Conservation (phyloP, 1,140 invertebrate species). For the Hydropsyche tenuis region DNA sequence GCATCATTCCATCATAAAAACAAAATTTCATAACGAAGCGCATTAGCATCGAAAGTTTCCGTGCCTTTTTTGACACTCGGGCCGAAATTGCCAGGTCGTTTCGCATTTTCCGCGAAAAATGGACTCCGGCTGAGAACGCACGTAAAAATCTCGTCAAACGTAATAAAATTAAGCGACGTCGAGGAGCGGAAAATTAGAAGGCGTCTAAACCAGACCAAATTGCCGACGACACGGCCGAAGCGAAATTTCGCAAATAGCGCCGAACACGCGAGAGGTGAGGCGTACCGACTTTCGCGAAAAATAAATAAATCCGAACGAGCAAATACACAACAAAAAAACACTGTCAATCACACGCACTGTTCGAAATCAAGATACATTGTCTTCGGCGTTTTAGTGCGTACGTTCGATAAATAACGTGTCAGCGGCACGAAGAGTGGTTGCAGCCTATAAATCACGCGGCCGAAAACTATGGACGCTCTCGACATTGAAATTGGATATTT, state of each 20-base stretch:
- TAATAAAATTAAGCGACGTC: constrained; percentile 12
- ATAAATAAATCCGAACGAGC: not conserved
- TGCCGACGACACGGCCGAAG: constrained; percentile 1
- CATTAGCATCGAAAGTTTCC: too few relatives aligned
- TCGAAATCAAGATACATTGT: constrained; percentile 24
- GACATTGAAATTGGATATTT: constrained; percentile 21
- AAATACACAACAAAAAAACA: not conserved
- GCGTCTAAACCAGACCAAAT: not conserved
- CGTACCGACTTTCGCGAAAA: not conserved
- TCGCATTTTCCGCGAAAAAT: too few relatives aligned
- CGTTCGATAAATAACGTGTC: constrained; percentile 24
- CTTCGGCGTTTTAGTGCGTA: not conserved
- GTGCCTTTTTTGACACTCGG: too few relatives aligned
- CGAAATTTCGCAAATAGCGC: constrained; percentile 2
- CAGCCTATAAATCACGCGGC: constrained; percentile 20
- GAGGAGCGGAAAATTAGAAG: constrained; percentile 3
- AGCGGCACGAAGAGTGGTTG: constrained; percentile 13
- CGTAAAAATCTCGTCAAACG: constrained; percentile 1
- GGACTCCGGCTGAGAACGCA: not conserved
- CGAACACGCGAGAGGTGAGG: constrained; percentile 4
- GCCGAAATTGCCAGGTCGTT: too few relatives aligned
- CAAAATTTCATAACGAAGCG: too few relatives aligned
- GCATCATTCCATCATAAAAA: too few relatives aligned
- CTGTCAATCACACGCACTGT: constrained; percentile 5
- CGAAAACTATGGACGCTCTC: not conserved